Evolutionary conservation across 2,113 vertebrate genomes (phyloP), one percentile per base, ranked within the genome.

Genomic region (Megalops atlanticus): DNA sequence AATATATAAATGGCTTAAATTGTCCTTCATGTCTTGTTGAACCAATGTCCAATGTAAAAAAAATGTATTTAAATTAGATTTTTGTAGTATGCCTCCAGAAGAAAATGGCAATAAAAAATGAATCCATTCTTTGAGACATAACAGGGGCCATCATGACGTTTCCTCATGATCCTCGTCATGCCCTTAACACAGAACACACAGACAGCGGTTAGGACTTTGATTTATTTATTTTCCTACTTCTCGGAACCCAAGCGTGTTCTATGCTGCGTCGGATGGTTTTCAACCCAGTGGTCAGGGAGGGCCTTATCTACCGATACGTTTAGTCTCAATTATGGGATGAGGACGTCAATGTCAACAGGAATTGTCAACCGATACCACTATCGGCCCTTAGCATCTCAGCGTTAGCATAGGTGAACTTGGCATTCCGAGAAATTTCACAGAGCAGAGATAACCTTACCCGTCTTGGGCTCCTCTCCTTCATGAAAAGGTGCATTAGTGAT

Each of bases 361-460:
- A 88, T 82, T 84, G 64, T 2, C 81, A 78, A 94, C 94, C 88
- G 91, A 94, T 92, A 83, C 73, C 33, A 85, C 86, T 93, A 93
- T 95, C 94, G 85, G 80, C 80, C 85, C 86, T 89, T 92, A 87
- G 92, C 92, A 94, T 94, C 93, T 91, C 88, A 86, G 88, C 87
- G 73, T 80, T 81, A 83, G 86, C 90, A 92, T 92, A 94, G 94
- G 92, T 93, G 94, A 94, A 95, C 94, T 95, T 89, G 91, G 84
- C 87, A 84, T 89, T 94, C 94, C 91, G 86, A 93, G 93, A 95
- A 94, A 88, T 90, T 89, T 84, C 71, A 85, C 87, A 79, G 89
- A 90, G 87, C 84, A 78, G 89, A 90, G 92, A 94, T 94, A 94
- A 88, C 87, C 90, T 94, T 94, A 92, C 93, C 85, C 81, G 84